Conservation (phyloP, 2,797 vertebrate species). For the Otus scops region DNA sequence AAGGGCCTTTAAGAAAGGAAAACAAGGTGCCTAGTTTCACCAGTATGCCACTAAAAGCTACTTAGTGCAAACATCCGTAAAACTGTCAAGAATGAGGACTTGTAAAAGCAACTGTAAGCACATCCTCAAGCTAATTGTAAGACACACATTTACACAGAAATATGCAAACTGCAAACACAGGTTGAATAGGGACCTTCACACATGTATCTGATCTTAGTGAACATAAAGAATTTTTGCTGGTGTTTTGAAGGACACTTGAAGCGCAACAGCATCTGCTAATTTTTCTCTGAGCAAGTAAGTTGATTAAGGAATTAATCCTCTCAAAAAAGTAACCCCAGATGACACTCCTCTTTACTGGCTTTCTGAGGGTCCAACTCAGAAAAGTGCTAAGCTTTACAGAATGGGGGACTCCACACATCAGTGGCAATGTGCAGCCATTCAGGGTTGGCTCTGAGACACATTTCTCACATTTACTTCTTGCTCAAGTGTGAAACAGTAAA, state of each 20-base stretch:
- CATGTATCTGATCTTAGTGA: not conserved
- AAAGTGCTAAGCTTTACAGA: not conserved
- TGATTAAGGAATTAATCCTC: slow-evolving; percentile 30
- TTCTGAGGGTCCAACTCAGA: not conserved
- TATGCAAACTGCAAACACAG: slow-evolving; percentile 56
- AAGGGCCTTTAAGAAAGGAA: slow-evolving; percentile 73
- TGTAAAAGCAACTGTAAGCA: slow-evolving; percentile 68
- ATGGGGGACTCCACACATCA: not conserved
- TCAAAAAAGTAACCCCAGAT: not conserved
- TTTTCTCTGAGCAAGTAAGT: not conserved
- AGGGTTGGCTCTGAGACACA: not conserved
- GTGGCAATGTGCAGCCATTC: not conserved
- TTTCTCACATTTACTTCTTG: not conserved
- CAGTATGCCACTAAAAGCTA: slow-evolving; percentile 73
- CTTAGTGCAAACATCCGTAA: slow-evolving; percentile 79
- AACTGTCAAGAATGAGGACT: slow-evolving; percentile 72
- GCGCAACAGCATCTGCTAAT: not conserved
- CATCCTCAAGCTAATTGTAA: slow-evolving; percentile 67
- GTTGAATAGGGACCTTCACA: not conserved
- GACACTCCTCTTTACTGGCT: not conserved
- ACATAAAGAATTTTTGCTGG: not conserved
- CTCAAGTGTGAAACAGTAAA: not conserved
- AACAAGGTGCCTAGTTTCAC: slow-evolving; percentile 74
- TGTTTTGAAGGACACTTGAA: slow-evolving; percentile 1
- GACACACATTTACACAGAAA: slow-evolving; percentile 56